Conservation (phyloP, 2,797 vertebrate genomes). For the Cyprinodon diabolis region DNA sequence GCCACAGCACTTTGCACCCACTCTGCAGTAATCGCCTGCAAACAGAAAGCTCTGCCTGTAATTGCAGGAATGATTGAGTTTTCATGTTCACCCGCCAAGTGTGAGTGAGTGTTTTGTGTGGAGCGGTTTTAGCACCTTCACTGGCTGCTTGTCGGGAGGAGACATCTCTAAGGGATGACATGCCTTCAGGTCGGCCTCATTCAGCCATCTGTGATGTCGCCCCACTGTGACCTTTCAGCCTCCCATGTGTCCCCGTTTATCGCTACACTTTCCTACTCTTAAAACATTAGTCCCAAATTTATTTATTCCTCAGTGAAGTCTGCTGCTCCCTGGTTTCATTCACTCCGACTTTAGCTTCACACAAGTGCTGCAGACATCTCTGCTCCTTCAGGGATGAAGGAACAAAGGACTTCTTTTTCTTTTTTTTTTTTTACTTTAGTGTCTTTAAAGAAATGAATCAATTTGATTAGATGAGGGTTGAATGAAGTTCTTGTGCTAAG, state of each 20-base stretch:
- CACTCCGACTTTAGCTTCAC: not conserved
- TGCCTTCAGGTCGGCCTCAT: not conserved
- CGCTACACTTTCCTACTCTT: not conserved
- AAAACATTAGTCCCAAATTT: not conserved
- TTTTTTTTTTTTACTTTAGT: not conserved
- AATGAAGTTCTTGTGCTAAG: not conserved
- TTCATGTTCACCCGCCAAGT: slow-evolving; percentile 12
- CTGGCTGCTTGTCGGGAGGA: slow-evolving; percentile 7
- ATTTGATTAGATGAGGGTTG: not conserved
- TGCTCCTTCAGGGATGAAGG: not conserved
- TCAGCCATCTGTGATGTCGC: not conserved
- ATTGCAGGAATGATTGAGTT: slow-evolving; percentile 29
- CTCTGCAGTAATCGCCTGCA: not conserved
- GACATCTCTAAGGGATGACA: not conserved
- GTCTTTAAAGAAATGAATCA: not conserved
- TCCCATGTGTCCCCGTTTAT: not conserved
- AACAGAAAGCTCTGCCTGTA: not conserved
- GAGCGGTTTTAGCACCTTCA: slow-evolving; percentile 53
- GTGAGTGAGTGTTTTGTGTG: slow-evolving; percentile 5
- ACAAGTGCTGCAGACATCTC: not conserved
- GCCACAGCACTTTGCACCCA: slow-evolving; percentile 49
- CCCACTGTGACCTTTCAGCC: not conserved
- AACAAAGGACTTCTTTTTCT: not conserved
- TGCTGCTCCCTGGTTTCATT: not conserved
- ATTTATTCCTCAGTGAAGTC: not conserved